Percentiles rank a stretch among this genome's conserved stretches.
phyloP scores from a whole-genome alignment of 1,140 invertebrate genomes.

The Saccostrea glomerata region DNA sequence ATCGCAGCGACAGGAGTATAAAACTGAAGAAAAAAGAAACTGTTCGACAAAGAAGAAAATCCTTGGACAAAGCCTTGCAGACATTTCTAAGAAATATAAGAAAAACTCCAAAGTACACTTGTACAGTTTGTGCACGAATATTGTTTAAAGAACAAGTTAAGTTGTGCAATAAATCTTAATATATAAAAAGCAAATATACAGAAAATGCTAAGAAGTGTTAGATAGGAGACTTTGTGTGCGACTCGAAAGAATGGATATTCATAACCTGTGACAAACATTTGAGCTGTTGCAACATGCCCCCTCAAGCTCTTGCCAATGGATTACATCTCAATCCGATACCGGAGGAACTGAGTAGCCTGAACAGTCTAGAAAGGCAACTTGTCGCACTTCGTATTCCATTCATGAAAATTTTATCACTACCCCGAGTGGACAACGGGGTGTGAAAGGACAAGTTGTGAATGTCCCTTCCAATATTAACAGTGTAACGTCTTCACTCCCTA shows the following conservation, averaged over 20 bases:
- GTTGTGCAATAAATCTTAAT: background rate
- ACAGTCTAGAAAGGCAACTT: no score
- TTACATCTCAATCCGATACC: no score
- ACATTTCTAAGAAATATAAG: background rate
- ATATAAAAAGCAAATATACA: background rate
- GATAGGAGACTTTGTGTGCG: no score
- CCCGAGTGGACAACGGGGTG: background rate
- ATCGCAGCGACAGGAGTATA: background rate
- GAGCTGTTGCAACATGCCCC: no score
- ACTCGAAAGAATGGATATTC: no score
- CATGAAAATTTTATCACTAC: no score
- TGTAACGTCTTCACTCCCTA: constrained; percentile 22
- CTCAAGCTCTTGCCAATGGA: no score
- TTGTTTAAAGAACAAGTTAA: background rate
- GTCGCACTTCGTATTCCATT: no score
- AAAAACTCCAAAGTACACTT: background rate
- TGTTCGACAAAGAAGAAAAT: background rate
- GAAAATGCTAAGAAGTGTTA: no score
- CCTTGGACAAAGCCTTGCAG: background rate
- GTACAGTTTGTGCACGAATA: no score
- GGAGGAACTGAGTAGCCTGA: no score
- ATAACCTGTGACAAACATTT: no score
- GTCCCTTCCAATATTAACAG: constrained; percentile 33
- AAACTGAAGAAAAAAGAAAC: background rate
- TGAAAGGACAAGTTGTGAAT: background rate